These are phyloP conservation scores for Labeo rohita DNA, from an alignment of 2,113 vertebrate species.

Conservation along the genomic window DNA sequence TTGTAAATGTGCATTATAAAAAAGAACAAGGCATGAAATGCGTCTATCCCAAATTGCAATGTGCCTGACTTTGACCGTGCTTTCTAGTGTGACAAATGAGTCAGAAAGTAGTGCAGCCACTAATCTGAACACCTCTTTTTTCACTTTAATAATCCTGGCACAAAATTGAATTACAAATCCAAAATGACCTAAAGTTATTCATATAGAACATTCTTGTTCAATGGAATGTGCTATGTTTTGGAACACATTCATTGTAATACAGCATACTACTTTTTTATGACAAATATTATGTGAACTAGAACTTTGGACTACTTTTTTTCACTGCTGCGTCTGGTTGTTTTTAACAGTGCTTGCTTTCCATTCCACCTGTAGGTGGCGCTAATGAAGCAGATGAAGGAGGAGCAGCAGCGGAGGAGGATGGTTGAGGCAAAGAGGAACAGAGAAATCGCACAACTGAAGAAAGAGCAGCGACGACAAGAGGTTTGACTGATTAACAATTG, in stretches of 20 bases:
- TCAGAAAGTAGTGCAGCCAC: neutral
- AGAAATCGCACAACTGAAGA: constrained; percentile 94
- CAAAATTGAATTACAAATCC: neutral
- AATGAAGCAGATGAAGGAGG: constrained; percentile 99
- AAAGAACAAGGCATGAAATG: neutral
- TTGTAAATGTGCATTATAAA: neutral
- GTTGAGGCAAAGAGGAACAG: constrained; percentile 91
- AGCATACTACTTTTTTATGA: neutral
- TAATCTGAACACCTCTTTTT: neutral
- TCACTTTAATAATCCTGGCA: neutral
- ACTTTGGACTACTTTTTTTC: neutral
- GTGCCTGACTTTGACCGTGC: neutral
- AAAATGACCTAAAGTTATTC: neutral
- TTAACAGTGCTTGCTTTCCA: neutral
- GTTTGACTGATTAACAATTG: constrained; percentile 57
- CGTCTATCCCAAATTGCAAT: neutral
- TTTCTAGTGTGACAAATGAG: neutral
- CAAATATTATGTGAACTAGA: neutral
- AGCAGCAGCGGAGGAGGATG: constrained; percentile 91
- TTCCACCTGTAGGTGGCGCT: constrained; percentile 81
- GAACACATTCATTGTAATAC: neutral
- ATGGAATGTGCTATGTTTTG: neutral
- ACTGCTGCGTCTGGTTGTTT: neutral
- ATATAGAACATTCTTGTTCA: neutral
- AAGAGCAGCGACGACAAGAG: constrained; percentile 93